Base-by-base conservation (phyloP, 2,113 vertebrate species). In the Todiramphus chloris region DNA sequence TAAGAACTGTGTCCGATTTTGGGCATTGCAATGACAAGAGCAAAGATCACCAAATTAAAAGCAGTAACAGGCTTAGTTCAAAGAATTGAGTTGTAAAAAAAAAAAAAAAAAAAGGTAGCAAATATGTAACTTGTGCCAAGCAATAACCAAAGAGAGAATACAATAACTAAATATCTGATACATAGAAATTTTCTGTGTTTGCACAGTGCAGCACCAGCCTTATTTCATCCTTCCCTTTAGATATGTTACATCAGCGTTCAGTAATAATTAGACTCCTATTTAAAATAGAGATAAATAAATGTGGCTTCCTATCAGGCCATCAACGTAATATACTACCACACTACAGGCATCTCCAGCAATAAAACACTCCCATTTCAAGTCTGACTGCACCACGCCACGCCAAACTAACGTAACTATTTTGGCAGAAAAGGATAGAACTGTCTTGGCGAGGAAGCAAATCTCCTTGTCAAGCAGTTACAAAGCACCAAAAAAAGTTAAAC, bases 21-120 rank as follows among this genome's bases (percentile, higher is more conserved):
- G 30, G 48, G 20, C 79, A 73, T 21, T 28, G 56, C 56, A 48
- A n/a, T 41, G 13, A 51, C 76, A 94, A 68, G 30, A 87, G 25
- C 35, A 93, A 79, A 78, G 43, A 62, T 43, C 62, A 68, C 43
- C 18, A 89, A 73, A 93, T 87, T 91, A 84, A 89, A 95, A 82
- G 55, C 69, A 94, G 0, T 66, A 76, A 79, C 16, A 93, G 58
- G 53, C 20, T 91, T 79, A 84, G 74, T 33, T 82, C 23, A 13
- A 72, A 84, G 66, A 84, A 53, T 39, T 18, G 51, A 75, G 39
- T 5, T 68, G 14, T 62, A 48, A 12, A n/a, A n/a, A 30, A 31
- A 35, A 33, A 35, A 48, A 39, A 39, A 58, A 64, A 24, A 48
- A 77, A 13, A 53, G 44, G 19, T 19, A 16, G 48, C 31, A 46